Conservation (phyloP, 2,888 invertebrate species). For the Nephrotoma guestfalica region DNA sequence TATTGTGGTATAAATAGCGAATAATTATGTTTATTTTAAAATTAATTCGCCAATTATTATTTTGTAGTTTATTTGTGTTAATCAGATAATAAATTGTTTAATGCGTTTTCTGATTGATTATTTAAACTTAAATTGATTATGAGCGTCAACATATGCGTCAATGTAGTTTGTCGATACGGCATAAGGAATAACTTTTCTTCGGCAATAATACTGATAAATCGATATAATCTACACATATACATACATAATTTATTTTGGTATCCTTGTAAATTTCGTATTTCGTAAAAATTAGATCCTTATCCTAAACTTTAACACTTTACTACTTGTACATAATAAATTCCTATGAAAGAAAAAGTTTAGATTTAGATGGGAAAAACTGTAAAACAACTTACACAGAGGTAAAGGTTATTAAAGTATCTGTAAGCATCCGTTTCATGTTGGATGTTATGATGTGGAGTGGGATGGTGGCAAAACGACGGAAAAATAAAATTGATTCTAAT, state of each 20-base stretch:
- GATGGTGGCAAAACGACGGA: not conserved
- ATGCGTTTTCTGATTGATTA: too few species aligned
- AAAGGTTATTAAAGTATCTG: not conserved
- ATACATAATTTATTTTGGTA: not conserved
- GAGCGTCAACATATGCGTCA: too few species aligned
- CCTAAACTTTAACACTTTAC: not conserved
- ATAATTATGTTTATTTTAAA: not conserved
- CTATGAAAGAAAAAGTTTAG: not conserved
- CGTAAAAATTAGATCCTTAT: not conserved
- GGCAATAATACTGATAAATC: not conserved
- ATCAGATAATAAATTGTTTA: not conserved
- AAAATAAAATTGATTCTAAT: not conserved
- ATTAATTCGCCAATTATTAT: not conserved
- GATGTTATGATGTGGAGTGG: not conserved
- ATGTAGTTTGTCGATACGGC: not conserved
- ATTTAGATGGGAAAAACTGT: not conserved
- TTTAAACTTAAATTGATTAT: too few species aligned
- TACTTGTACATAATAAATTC: not conserved
- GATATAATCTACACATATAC: not conserved
- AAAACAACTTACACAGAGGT: not conserved
- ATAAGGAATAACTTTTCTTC: not conserved
- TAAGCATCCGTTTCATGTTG: not conserved
- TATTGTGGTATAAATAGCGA: not conserved
- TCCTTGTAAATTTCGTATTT: not conserved
- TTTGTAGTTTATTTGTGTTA: not conserved